Evolutionary conservation across 2,888 invertebrate species (phyloP), one percentile per base, ranked within the genome.

Genomic region (Megalurothrips usitatus): DNA sequence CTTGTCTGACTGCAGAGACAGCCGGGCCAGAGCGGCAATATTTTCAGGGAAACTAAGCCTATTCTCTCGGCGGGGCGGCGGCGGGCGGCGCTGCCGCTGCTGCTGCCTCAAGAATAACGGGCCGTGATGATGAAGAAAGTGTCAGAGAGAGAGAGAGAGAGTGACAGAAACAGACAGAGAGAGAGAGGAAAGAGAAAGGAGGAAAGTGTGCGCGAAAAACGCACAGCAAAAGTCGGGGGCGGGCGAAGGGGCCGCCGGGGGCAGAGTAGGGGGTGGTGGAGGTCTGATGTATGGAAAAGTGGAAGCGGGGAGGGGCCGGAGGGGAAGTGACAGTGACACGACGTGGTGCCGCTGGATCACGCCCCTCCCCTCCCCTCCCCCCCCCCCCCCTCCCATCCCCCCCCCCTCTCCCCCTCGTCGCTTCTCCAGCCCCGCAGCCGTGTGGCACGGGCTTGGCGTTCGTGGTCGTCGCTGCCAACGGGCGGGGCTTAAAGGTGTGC

Each of bases 41-140:
- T 75, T 75, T 75, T 10, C 68, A 75, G 68, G 68, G 68, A 75
- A 75, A 75, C 68, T 75, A 75, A 75, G 68, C 68, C 68, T 75
- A 75, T 75, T 26, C 68, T 58, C 58, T 58, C 34, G 34, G 34
- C 34, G 34, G 34, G 34, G 34, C 34, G 34, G 34, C 34, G 34
- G 34, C 34, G 34, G 34, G 3, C 34, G 34, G 34, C 2, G 34
- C 34, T 26, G 68, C 68, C 23, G n/a, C n/a, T n/a, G 52, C 17
- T 52, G 52, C 52, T 26, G 68, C 68, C 23, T 12, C 68, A 26
- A 75, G 68, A 75, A 75, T 75, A 75, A 75, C 68, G 68, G 68
- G 26, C 68, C 11, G 68, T 26, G 68, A 75, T 75, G 68, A 75
- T 75, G 68, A 75, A 75, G 68, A 26, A 75, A 75, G 68, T 75